Conservation (phyloP, 2,797 vertebrate genomes). For the Rhynchotus rufescens region DNA sequence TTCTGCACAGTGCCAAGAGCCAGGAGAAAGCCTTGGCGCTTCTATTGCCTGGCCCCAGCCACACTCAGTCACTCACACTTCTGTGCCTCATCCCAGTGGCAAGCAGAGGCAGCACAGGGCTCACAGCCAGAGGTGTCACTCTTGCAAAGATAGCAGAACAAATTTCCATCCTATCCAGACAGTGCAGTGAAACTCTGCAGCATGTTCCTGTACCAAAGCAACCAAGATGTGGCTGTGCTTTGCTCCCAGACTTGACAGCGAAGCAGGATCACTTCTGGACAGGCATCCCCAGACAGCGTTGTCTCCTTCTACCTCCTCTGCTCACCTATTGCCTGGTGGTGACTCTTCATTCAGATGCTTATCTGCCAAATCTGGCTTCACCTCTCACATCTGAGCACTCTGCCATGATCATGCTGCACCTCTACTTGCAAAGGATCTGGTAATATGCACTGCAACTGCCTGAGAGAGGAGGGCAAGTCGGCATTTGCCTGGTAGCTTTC, state of each 20-base stretch:
- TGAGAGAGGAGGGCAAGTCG: constrained; percentile 47
- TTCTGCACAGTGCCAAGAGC: neutral
- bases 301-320: neutral
- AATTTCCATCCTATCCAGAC: neutral
- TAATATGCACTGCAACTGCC: neutral
- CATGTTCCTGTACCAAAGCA: neutral
- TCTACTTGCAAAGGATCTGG: constrained; percentile 34
- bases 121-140: neutral
- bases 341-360: constrained; percentile 41
- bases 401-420: constrained; percentile 35
- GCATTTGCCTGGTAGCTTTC: constrained; percentile 48
- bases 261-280: neutral
- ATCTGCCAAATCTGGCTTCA: constrained; percentile 25
- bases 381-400: neutral
- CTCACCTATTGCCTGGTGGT: neutral
- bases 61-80: neutral
- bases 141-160: neutral
- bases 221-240: neutral
- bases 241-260: neutral
- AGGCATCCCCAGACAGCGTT: neutral
- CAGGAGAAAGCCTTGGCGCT: neutral
- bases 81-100: neutral
- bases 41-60: neutral
- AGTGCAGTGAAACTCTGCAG: neutral
- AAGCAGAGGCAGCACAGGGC: neutral